Evolutionary conservation across 2,888 invertebrate genomes (phyloP).

Genomic region (Argyresthia albistria): DNA sequence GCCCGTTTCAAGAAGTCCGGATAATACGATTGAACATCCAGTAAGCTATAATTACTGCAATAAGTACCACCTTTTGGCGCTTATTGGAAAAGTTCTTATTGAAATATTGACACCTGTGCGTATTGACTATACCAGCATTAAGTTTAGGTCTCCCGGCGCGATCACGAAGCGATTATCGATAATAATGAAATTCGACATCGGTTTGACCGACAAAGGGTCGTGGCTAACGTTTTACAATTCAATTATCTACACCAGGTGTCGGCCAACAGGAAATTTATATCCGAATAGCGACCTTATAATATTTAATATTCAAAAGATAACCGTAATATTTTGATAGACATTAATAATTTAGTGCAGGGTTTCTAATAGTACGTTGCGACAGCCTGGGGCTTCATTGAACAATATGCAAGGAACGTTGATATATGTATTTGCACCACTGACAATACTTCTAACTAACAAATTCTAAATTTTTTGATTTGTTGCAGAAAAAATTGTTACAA

Average conservation of each 20-base stretch:
- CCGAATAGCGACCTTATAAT: constrained; percentile 34
- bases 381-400: no score
- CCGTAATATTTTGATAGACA: no score
- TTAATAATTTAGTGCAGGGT: no score
- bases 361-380: no score
- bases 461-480: no score
- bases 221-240: constrained; percentile 67
- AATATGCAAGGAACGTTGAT: no score
- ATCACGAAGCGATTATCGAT: constrained; percentile 49
- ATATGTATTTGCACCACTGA: no score
- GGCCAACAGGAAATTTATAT: constrained; percentile 45
- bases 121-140: constrained; percentile 10
- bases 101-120: no score
- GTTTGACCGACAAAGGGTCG: constrained; percentile 60
- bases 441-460: no score
- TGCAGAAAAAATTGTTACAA: no score
- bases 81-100: constrained; percentile 15
- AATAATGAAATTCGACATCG: constrained; percentile 57
- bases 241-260: constrained; percentile 64
- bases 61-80: constrained; percentile 11
- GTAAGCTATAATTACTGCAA: constrained; percentile 9
- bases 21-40: constrained; percentile 3
- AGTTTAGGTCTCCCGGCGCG: constrained; percentile 34
- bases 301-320: constrained; percentile 26
- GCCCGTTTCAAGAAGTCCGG: no score